phyloP scores from a whole-genome alignment of 2,113 vertebrate species.

The Acinonyx jubatus region DNA sequence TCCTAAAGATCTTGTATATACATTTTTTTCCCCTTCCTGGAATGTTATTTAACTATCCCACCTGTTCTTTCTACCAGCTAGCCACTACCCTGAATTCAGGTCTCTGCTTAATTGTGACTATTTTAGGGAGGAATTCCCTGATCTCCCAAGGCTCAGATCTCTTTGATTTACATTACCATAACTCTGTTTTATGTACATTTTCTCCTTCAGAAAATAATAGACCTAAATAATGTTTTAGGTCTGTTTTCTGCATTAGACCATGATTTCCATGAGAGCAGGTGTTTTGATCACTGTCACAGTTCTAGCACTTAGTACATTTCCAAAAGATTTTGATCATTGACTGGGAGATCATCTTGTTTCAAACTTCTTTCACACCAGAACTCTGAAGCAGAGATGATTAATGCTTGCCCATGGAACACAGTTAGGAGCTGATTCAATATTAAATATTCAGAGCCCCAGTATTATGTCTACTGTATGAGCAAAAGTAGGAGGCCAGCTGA shows the following conservation, averaged over 20 bases:
- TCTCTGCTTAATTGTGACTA: background rate
- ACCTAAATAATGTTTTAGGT: background rate
- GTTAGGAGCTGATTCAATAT: background rate
- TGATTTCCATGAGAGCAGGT: background rate
- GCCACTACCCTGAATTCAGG: background rate
- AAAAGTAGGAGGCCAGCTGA: background rate
- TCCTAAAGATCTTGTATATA: background rate
- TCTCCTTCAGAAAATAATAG: background rate
- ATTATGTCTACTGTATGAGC: background rate
- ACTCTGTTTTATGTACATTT: background rate
- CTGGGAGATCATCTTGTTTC: background rate
- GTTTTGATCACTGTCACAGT: background rate
- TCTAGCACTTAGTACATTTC: background rate
- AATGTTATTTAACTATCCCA: background rate
- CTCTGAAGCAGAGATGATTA: background rate
- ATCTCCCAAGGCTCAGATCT: background rate
- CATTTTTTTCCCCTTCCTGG: background rate
- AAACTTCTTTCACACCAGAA: background rate
- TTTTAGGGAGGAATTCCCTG: background rate
- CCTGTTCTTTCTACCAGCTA: background rate
- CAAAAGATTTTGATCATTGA: background rate
- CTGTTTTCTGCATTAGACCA: background rate
- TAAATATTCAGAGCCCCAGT: background rate
- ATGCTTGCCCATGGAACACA: background rate
- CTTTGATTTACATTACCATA: background rate